A percentile compares a stretch with the other conserved stretches of the same genome.
phyloP scores from a whole-genome alignment of 2,888 invertebrate genomes.

The Philhelius pedissequus region DNA sequence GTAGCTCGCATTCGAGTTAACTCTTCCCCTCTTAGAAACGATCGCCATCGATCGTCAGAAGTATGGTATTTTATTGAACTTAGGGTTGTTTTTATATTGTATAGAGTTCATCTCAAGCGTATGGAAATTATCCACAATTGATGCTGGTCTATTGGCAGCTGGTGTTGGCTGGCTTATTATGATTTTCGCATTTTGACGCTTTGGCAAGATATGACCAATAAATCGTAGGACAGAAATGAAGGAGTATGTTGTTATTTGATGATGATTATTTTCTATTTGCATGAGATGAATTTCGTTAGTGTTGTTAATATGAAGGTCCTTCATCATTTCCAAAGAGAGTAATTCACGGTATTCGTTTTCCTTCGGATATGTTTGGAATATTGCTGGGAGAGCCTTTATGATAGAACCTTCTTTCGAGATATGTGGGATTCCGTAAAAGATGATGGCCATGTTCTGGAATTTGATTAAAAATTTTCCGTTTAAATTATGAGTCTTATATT shows the following conservation, averaged over 20 bases:
- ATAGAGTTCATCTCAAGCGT: not conserved
- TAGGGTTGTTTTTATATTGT: not conserved
- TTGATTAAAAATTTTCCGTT: not conserved
- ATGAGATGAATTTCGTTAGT: not conserved
- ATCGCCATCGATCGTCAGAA: no score
- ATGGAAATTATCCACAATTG: not conserved
- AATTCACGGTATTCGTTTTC: no score
- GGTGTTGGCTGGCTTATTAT: not conserved
- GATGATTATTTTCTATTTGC: not conserved
- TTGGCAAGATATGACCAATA: not conserved
- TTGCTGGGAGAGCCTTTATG: no score
- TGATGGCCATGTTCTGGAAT: no score
- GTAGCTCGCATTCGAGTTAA: no score
- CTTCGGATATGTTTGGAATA: no score
- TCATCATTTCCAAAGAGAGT: no score
- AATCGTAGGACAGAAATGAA: not conserved
- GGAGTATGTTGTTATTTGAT: not conserved
- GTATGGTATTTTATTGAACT: no score
- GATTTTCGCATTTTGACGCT: not conserved
- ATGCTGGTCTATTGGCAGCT: no score
- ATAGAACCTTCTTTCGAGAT: no score
- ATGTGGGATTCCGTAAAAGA: no score
- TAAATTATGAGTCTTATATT: constrained; percentile 16
- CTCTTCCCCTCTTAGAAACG: no score
- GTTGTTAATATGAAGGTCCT: not conserved